Conservation (phyloP, 2,888 invertebrate species). For the Galerucella pusilla region DNA sequence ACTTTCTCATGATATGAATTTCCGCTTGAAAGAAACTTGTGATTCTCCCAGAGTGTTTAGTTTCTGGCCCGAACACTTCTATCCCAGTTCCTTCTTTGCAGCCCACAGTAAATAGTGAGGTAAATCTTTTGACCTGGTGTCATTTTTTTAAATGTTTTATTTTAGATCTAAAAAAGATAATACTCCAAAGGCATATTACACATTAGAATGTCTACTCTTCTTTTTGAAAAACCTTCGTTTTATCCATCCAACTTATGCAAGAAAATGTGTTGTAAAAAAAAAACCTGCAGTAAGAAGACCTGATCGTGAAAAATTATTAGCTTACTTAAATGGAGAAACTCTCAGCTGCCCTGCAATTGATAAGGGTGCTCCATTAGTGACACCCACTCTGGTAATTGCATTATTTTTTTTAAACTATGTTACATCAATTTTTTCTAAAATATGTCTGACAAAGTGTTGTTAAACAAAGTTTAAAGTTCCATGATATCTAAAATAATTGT, state of each 20-base stretch:
- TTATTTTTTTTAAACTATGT: background rate
- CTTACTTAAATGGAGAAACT: constrained; percentile 96
- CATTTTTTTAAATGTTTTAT: constrained; percentile 13
- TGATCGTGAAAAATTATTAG: constrained; percentile 94
- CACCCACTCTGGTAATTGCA: constrained; percentile 81
- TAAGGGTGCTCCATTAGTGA: constrained; percentile 96
- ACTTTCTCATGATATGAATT: too few relatives aligned
- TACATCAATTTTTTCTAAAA: constrained; percentile 23
- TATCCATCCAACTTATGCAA: constrained; percentile 96
- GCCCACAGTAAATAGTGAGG: too few relatives aligned
- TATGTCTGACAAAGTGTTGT: too few relatives aligned
- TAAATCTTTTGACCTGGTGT: too few relatives aligned
- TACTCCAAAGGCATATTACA: constrained; percentile 94
- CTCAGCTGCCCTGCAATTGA: constrained; percentile 93
- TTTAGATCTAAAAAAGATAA: constrained; percentile 91
- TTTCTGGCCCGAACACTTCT: too few relatives aligned
- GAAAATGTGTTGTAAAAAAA: constrained; percentile 95
- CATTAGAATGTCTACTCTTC: constrained; percentile 94
- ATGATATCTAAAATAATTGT: too few relatives aligned
- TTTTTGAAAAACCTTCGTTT: constrained; percentile 92
- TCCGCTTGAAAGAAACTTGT: too few relatives aligned
- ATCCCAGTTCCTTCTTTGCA: too few relatives aligned
- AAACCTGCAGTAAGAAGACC: constrained; percentile 96
- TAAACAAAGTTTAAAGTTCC: too few relatives aligned
- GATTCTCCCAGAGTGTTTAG: too few relatives aligned